phyloP scores from a whole-genome alignment of 2,888 invertebrate species.

The Idaea aversata region DNA sequence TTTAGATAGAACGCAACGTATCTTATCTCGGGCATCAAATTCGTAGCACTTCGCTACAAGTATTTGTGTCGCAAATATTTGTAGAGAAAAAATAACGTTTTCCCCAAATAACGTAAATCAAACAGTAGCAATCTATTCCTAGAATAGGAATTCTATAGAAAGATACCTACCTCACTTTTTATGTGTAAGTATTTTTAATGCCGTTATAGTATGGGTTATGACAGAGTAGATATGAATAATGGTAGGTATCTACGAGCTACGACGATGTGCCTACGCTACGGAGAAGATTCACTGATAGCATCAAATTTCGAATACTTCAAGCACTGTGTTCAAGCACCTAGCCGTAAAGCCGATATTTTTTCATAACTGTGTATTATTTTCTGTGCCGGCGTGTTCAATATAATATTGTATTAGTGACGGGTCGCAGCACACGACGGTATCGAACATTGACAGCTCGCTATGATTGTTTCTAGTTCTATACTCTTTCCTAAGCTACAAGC shows the following conservation, averaged over 20 bases:
- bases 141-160: neutral
- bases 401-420: constrained; percentile 57
- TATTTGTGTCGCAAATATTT: neutral
- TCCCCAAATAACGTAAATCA: neutral
- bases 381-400: constrained; percentile 52
- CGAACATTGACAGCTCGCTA: constrained; percentile 37
- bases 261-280: neutral
- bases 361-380: constrained; percentile 35
- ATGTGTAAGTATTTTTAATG: no score
- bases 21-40: neutral
- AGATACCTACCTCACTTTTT: neutral
- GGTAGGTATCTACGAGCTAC: neutral
- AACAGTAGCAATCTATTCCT: neutral
- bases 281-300: neutral
- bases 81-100: neutral
- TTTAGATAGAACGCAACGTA: neutral
- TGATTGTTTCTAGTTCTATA: constrained; percentile 36
- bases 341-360: constrained; percentile 18
- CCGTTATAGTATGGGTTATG: neutral
- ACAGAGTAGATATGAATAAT: neutral
- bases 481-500: constrained; percentile 44
- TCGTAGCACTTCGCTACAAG: neutral
- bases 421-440: constrained; percentile 46
- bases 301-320: neutral
- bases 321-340: neutral